Conservation (phyloP, 2,888 invertebrate genomes). For the Dolichomitus sp. region DNA sequence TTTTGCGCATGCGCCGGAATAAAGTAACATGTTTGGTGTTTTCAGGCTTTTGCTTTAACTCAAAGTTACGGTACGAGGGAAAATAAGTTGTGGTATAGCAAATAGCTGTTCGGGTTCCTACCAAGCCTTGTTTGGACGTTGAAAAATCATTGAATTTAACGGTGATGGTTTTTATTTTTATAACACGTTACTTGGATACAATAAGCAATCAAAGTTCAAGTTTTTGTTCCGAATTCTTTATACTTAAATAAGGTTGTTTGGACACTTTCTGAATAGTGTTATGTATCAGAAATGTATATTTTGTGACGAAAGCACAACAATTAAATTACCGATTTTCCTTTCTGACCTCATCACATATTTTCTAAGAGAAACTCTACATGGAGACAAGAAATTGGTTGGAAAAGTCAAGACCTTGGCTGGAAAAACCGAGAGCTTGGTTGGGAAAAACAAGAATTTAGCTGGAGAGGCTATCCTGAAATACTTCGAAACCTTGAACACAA, state of each 20-base stretch:
- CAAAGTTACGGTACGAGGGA: background rate
- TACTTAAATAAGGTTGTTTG: background rate
- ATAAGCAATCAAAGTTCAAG: background rate
- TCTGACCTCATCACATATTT: background rate
- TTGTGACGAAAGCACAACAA: background rate
- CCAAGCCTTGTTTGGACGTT: background rate
- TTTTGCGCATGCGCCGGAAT: background rate
- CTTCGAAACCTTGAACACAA: too few species aligned
- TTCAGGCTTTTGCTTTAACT: background rate
- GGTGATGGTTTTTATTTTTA: conserved; percentile 67
- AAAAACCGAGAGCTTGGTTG: too few species aligned
- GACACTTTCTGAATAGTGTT: background rate
- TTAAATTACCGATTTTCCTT: background rate
- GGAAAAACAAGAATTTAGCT: too few species aligned
- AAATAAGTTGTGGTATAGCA: background rate
- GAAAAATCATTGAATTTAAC: conserved; percentile 75
- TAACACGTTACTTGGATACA: conserved; percentile 71
- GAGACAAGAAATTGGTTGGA: too few species aligned
- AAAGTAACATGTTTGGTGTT: conserved; percentile 4
- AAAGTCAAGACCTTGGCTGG: too few species aligned
- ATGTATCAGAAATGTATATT: background rate
- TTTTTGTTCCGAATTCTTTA: background rate
- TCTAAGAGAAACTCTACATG: too few species aligned
- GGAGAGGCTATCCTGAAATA: too few species aligned
- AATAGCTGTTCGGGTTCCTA: background rate